These are phyloP conservation scores for Brachionus koreanus DNA, from an alignment of 1,140 invertebrate species.

Conservation along the genomic window DNA sequence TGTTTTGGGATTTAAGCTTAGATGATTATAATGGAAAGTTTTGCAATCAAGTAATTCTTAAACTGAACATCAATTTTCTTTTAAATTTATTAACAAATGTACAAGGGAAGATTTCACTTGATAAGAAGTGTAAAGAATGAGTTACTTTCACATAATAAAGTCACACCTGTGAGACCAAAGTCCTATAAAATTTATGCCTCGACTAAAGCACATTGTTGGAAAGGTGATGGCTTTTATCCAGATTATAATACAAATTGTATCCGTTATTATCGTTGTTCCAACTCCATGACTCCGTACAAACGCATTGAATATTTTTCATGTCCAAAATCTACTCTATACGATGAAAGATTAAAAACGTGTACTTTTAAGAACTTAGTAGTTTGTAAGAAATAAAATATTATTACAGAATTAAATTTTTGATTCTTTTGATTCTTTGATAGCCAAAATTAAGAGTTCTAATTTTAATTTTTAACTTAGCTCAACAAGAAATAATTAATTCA, in stretches of 20 bases:
- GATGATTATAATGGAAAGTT: slow-evolving; percentile 57
- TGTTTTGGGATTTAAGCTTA: slow-evolving; percentile 95
- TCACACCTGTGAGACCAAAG: background rate
- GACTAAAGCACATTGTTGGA: background rate
- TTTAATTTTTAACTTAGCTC: too few species aligned
- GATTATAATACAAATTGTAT: slow-evolving; percentile 10
- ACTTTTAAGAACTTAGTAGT: background rate
- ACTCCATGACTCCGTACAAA: background rate
- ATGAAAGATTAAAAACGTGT: background rate
- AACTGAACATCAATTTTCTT: background rate
- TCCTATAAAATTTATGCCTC: background rate
- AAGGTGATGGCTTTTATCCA: background rate
- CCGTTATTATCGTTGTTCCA: background rate
- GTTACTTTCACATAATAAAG: background rate
- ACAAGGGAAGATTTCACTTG: slow-evolving; percentile 25
- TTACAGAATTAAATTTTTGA: background rate
- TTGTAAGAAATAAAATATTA: background rate
- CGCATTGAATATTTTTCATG: background rate
- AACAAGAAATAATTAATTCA: too few species aligned
- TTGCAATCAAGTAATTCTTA: slow-evolving; percentile 48
- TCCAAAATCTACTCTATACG: background rate
- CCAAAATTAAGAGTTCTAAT: too few species aligned
- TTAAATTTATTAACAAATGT: background rate
- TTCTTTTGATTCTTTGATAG: background rate
- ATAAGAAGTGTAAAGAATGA: background rate